Evolutionary conservation across 2,888 invertebrate genomes (phyloP).

Genomic region (Erynnis tages): DNA sequence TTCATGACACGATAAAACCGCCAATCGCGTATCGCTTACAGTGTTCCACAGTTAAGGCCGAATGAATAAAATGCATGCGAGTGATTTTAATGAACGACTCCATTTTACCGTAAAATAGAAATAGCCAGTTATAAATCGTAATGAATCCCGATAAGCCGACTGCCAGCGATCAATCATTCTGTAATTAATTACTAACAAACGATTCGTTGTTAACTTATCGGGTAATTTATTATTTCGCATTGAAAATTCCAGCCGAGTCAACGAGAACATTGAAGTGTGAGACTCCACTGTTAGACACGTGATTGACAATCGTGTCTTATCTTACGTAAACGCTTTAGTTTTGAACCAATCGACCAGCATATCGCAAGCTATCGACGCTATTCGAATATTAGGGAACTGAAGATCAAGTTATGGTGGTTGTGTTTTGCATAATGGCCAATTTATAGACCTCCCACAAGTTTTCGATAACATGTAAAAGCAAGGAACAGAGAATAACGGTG

Average conservation of each 20-base stretch:
- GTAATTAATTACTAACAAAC: constrained; percentile 50
- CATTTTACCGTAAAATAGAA: constrained; percentile 26
- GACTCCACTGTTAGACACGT: constrained; percentile 32
- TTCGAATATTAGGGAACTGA: constrained; percentile 6
- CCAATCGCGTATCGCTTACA: background rate
- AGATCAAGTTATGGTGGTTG: constrained; percentile 12
- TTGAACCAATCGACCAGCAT: constrained; percentile 14
- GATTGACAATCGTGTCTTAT: constrained; percentile 35
- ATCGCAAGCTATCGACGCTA: constrained; percentile 17
- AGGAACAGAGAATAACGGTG: constrained; percentile 27
- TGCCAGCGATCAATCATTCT: constrained; percentile 44
- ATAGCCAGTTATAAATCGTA: constrained; percentile 28
- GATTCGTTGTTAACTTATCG: constrained; percentile 42
- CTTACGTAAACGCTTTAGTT: constrained; percentile 27
- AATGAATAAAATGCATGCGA: constrained; percentile 15
- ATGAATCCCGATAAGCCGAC: constrained; percentile 23
- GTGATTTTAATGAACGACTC: constrained; percentile 27
- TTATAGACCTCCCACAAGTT: constrained; percentile 28
- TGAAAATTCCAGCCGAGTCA: constrained; percentile 22
- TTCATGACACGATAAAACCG: background rate
- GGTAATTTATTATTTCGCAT: constrained; percentile 25
- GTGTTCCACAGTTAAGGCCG: background rate
- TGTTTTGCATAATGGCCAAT: constrained; percentile 23
- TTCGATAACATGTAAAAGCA: constrained; percentile 26
- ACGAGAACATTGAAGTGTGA: constrained; percentile 34